Conservation (phyloP, 2,888 invertebrate species). For the Marasmarcha lunaedactyla region DNA sequence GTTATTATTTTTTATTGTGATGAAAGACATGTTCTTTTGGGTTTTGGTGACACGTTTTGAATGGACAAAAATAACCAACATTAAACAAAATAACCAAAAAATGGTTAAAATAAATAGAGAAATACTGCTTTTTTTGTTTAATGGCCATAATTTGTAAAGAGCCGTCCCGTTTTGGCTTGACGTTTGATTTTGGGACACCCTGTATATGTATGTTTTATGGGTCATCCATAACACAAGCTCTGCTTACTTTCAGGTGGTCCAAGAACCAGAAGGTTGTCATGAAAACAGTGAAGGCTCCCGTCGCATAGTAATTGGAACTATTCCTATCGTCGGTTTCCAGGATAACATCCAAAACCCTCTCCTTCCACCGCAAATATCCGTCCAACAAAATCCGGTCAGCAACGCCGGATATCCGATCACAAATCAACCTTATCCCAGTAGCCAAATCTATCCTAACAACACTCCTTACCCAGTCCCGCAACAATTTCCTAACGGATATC, state of each 20-base stretch:
- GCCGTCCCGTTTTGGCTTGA: no score
- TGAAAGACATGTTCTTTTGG: no score
- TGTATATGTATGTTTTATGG: no score
- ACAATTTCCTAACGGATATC: background rate
- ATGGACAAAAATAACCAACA: no score
- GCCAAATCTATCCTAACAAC: background rate
- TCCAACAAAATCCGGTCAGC: background rate
- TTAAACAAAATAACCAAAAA: no score
- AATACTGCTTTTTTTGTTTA: no score
- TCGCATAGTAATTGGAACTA: background rate
- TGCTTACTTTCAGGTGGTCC: background rate
- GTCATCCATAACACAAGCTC: no score
- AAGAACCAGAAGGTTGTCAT: background rate
- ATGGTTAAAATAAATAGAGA: no score
- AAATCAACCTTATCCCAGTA: background rate
- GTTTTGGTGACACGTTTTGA: no score
- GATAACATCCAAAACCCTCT: background rate
- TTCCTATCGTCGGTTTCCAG: background rate
- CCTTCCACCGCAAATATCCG: background rate
- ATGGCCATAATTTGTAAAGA: no score
- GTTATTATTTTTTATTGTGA: no score
- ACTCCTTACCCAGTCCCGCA: background rate
- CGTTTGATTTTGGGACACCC: no score
- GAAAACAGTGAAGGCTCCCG: background rate
- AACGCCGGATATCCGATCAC: background rate